phyloP scores from a whole-genome alignment of 2,888 invertebrate species.

The Lasioglossum morio region DNA sequence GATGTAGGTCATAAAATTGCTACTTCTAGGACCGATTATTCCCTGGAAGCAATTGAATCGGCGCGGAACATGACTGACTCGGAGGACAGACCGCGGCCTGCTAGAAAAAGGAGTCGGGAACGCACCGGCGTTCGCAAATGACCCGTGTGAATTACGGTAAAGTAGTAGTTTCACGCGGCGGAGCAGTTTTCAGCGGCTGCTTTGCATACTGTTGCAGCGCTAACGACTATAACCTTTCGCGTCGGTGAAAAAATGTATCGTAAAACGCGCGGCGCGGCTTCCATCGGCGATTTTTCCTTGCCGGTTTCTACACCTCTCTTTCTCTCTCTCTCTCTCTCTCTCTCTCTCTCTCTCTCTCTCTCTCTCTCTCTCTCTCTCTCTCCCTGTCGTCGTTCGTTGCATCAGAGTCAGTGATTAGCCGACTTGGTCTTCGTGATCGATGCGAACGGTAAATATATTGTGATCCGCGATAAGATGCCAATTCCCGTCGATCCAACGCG shows the following conservation, averaged over 20 bases:
- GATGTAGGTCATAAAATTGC: conserved; percentile 41
- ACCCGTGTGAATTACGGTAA: conserved; percentile 53
- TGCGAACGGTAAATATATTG: conserved; percentile 31
- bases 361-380: not conserved
- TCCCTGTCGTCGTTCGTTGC: conserved; percentile 17
- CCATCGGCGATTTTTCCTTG: conserved; percentile 15
- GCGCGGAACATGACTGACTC: conserved; percentile 22
- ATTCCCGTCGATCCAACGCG: conserved; percentile 13
- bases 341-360: not conserved
- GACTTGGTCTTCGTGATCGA: conserved; percentile 45
- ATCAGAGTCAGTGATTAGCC: conserved; percentile 55
- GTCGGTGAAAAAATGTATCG: conserved; percentile 42
- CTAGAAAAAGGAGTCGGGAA: conserved; percentile 29
- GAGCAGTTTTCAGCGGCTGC: conserved; percentile 57
- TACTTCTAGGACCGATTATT: conserved; percentile 38
- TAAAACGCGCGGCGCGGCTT: conserved; percentile 42
- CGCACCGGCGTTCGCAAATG: conserved; percentile 47
- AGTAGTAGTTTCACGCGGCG: conserved; percentile 56
- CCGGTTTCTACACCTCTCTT: not conserved
- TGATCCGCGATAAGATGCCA: conserved; percentile 16
- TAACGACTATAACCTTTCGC: conserved; percentile 59
- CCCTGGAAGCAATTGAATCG: conserved; percentile 32
- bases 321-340: not conserved
- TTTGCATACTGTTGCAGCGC: conserved; percentile 61
- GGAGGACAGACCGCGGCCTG: conserved; percentile 3